These are phyloP conservation scores for Acanthosepion lycidas DNA, from an alignment of 2,888 invertebrate genomes.

Conservation along the genomic window DNA sequence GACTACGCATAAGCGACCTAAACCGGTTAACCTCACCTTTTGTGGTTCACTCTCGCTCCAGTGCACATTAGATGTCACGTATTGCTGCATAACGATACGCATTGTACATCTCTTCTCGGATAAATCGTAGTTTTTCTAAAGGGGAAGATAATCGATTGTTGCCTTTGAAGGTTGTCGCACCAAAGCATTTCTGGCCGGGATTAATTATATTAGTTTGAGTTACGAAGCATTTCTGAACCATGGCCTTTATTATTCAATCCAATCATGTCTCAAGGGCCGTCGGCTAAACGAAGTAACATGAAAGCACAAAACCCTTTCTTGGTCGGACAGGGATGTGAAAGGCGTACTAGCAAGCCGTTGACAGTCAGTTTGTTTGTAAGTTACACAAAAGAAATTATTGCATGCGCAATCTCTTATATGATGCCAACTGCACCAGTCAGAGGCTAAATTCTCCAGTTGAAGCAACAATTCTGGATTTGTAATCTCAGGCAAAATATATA, in stretches of 20 bases:
- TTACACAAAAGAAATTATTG: too few relatives aligned
- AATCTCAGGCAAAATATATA: too few relatives aligned
- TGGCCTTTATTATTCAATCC: slow-evolving; percentile 18
- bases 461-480: too few relatives aligned
- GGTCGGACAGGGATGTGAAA: not conserved
- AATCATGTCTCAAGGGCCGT: not conserved
- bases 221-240: not conserved
- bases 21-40: not conserved
- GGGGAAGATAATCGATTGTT: not conserved
- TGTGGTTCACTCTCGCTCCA: not conserved
- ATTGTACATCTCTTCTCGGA: not conserved
- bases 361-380: not conserved
- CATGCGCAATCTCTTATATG: too few relatives aligned
- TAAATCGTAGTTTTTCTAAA: not conserved
- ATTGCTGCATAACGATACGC: not conserved
- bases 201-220: not conserved
- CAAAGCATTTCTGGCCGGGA: not conserved
- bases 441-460: too few relatives aligned
- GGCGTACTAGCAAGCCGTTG: not conserved
- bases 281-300: not conserved
- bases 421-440: too few relatives aligned
- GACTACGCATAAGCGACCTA: not conserved
- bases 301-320: not conserved
- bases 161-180: not conserved
- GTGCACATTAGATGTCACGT: not conserved